Percentiles rank a stretch among this genome's conserved stretches.
Evolutionary conservation across 2,888 invertebrate species (phyloP).

Genomic region (Drosophila parthenogenetica): DNA sequence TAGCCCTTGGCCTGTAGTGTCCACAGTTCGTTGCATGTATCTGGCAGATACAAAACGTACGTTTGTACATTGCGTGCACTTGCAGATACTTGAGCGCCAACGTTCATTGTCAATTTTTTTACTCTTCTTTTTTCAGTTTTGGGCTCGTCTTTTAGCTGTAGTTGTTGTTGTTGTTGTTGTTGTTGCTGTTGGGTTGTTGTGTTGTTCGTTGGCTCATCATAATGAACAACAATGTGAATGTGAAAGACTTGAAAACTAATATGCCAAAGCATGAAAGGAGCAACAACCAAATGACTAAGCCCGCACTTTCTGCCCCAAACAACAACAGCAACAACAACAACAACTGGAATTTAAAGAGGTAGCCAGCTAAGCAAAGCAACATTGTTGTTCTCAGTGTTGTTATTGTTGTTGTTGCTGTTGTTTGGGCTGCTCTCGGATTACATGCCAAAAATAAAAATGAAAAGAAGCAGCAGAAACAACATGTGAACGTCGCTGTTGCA

Average conservation of each 20-base stretch:
- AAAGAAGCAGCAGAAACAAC: constrained; percentile 25
- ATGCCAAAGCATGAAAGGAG: constrained; percentile 66
- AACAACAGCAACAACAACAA: constrained; percentile 24
- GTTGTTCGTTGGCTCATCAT: constrained; percentile 66
- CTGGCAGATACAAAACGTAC: constrained; percentile 57
- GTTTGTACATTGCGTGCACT: constrained; percentile 67
- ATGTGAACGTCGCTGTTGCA: constrained; percentile 57
- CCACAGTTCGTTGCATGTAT: constrained; percentile 44
- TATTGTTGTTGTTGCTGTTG: constrained; percentile 33
- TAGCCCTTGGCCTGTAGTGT: constrained; percentile 46
- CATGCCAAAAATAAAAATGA: constrained; percentile 45
- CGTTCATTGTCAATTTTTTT: constrained; percentile 63
- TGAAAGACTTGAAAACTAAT: constrained; percentile 69
- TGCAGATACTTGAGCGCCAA: constrained; percentile 74
- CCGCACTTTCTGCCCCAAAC: constrained; percentile 55
- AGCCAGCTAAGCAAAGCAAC: too few species aligned
- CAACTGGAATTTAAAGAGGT: constrained; percentile 39
- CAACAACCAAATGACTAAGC: constrained; percentile 70
- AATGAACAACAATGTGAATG: constrained; percentile 67
- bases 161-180: constrained; percentile 26
- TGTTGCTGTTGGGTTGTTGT: constrained; percentile 6
- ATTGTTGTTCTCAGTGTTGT: constrained; percentile 34
- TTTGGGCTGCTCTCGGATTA: constrained; percentile 68
- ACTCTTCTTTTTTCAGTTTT: background rate
- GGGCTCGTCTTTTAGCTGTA: constrained; percentile 50